Percentiles rank a stretch among this genome's conserved stretches.
These are phyloP conservation scores for Casuarius casuarius DNA, from an alignment of 2,113 vertebrate genomes.

Conservation along the genomic window DNA sequence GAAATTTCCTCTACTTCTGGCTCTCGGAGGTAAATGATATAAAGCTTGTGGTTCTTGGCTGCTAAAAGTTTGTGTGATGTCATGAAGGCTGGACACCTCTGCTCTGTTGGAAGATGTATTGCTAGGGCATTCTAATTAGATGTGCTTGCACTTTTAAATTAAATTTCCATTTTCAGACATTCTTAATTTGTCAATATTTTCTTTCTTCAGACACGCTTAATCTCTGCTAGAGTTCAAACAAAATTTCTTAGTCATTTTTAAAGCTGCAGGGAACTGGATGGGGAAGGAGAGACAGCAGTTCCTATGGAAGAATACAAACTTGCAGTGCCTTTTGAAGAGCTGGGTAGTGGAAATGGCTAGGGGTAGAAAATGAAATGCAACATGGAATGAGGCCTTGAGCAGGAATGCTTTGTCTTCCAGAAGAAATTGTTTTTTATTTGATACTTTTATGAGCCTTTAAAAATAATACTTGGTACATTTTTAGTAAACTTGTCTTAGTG, in stretches of 20 bases:
- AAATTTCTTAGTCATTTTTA: neutral
- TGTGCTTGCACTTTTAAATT: neutral
- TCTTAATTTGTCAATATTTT: conserved; percentile 41
- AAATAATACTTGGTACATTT: conserved; percentile 44
- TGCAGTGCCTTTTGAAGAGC: conserved; percentile 60
- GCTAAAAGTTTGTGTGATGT: neutral
- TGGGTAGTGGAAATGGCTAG: conserved; percentile 58
- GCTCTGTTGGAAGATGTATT: neutral
- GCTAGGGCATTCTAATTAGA: conserved; percentile 12
- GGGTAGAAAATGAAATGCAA: conserved; percentile 63
- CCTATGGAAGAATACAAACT: conserved; percentile 48
- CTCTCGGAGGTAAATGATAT: neutral
- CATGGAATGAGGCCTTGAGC: conserved; percentile 54
- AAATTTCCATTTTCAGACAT: conserved; percentile 10
- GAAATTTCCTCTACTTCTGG: neutral
- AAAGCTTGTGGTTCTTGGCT: neutral
- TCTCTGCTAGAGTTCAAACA: conserved; percentile 37
- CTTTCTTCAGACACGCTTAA: neutral
- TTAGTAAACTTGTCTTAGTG: conserved; percentile 32
- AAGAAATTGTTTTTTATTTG: conserved; percentile 68
- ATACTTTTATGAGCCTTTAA: conserved; percentile 66
- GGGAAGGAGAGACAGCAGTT: neutral
- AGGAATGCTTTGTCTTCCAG: conserved; percentile 55
- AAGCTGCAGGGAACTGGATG: neutral
- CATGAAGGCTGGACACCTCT: neutral